These are phyloP conservation scores for Nibea coibor DNA, from an alignment of 2,113 vertebrate genomes.

Conservation along the genomic window DNA sequence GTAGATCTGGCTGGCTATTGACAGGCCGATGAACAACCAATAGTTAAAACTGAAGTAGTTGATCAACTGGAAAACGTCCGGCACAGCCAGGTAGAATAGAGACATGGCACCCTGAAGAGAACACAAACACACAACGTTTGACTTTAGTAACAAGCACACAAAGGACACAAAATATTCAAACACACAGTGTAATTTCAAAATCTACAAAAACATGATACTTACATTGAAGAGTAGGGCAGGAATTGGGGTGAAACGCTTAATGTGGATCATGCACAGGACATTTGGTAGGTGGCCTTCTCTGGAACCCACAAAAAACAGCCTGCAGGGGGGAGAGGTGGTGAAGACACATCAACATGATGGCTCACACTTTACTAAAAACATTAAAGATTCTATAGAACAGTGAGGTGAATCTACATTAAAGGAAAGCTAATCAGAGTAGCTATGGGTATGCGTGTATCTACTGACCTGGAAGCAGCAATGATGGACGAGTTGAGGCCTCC, in stretches of 20 bases:
- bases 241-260: slow-evolving; percentile 85
- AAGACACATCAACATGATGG: background rate
- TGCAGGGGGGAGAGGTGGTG: slow-evolving; percentile 42
- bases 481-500: slow-evolving; percentile 89
- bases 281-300: slow-evolving; percentile 86
- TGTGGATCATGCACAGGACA: slow-evolving; percentile 86
- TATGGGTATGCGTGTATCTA: background rate
- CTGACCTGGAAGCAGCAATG: slow-evolving; percentile 87
- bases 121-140: background rate
- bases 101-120: slow-evolving; percentile 83
- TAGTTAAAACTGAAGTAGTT: slow-evolving; percentile 90
- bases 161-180: background rate
- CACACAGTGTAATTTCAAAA: background rate
- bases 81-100: slow-evolving; percentile 84
- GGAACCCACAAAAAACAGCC: slow-evolving; percentile 88
- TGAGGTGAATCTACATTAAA: background rate
- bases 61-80: slow-evolving; percentile 86
- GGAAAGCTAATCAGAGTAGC: background rate
- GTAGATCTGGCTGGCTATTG: slow-evolving; percentile 86
- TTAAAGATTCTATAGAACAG: background rate
- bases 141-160: background rate
- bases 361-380: background rate
- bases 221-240: slow-evolving; percentile 88
- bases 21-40: slow-evolving; percentile 88
- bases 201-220: slow-evolving; percentile 39